Base-by-base conservation (phyloP, 1,140 invertebrate genomes). In the Galendromus occidentalis region DNA sequence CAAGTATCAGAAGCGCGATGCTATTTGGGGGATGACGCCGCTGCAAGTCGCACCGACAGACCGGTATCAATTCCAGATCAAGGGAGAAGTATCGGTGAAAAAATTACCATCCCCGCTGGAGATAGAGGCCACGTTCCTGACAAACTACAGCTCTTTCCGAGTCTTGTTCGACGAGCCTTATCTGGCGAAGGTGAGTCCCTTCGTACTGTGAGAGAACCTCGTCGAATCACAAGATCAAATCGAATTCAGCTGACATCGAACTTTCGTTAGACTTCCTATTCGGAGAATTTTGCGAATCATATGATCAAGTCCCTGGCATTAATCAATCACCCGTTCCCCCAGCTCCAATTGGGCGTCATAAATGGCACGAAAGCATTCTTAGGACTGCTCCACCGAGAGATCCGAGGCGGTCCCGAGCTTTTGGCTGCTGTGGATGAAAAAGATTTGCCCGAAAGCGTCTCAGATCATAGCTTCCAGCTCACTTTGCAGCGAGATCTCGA, bases 11-110 rank as follows among this genome's bases (percentile, higher is more conserved):
- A 25, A 33, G 17, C 51, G 51, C 25, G 51, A 59, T 59, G 51
- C 51, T 22, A 59, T 59, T 2, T 59, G 51, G 51, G 51, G 51
- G 25, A 59, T 59, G 51, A 59, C 51, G 25, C 51, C 51, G 1
- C 51, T 59, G 1, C 51, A 59, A 33, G 51, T 59, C 14, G 14
- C 51, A 17, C 51, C 51, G 4, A 25, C 25, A 29, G 51, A 59
- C 9, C 51, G 51, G 33, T 59, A 59, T 33, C 51, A 59, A 22
- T 33, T 59, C 14, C 51, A 59, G 9, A 59, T 59, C 51, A 59
- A 59, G 9, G 51, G 51, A 59, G 51, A 59, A 59, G 33, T 59
- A 4, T 17, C 12, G 1, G 51, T 59, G 2, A 59, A 17, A 14
- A 14, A 17, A 29, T 22, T 59, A 22, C 51, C 51, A 20, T 18